A percentile compares a stretch with the other conserved stretches of the same genome.
These are phyloP conservation scores for Drosophila bocqueti DNA, from an alignment of 1,140 invertebrate species.

Conservation along the genomic window DNA sequence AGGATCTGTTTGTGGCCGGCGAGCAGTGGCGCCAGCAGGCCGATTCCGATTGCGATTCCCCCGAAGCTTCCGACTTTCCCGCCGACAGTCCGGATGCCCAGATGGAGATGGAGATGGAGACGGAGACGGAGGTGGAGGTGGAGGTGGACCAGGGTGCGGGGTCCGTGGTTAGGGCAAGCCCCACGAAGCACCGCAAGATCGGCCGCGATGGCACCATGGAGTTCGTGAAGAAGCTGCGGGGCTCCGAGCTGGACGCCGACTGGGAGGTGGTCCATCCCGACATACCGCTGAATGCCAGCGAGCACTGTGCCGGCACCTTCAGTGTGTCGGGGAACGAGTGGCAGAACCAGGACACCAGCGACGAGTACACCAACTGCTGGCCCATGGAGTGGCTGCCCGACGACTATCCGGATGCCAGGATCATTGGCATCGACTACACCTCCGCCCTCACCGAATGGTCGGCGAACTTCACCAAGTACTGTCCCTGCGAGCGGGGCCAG, in stretches of 20 bases:
- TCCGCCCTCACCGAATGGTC: constrained; percentile 84
- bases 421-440: constrained; percentile 84
- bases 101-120: neutral
- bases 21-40: constrained; percentile 63
- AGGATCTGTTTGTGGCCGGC: constrained; percentile 80
- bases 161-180: neutral
- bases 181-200: constrained; percentile 33
- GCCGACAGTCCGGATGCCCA: neutral
- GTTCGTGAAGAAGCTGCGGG: constrained; percentile 71
- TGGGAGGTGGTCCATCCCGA: constrained; percentile 85
- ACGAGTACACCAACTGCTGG: constrained; percentile 89
- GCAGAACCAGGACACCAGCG: constrained; percentile 71
- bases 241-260: constrained; percentile 72
- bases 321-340: constrained; percentile 79
- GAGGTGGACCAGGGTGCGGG: neutral
- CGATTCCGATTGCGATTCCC: no score
- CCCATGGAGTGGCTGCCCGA: constrained; percentile 91
- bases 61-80: no score
- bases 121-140: no score
- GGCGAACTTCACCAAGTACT: constrained; percentile 82
- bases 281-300: constrained; percentile 68
- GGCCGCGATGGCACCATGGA: constrained; percentile 79
- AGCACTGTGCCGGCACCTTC: constrained; percentile 64
- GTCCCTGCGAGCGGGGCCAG: constrained; percentile 85
- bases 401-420: constrained; percentile 86